These are phyloP conservation scores for Onychomys arenicola DNA, from an alignment of 2,797 vertebrate genomes.

Conservation along the genomic window DNA sequence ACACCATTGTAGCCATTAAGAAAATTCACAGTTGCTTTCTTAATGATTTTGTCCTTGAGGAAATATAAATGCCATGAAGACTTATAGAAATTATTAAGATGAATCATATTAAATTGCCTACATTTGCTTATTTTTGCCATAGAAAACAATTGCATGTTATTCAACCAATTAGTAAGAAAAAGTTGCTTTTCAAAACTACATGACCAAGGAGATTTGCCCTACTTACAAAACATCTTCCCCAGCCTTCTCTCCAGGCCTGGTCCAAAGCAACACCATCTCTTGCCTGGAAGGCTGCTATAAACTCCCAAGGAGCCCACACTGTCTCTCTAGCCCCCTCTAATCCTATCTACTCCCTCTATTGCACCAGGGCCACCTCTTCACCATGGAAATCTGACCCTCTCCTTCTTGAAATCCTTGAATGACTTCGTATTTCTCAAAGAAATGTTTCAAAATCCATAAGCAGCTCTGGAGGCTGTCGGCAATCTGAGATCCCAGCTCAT, in stretches of 20 bases:
- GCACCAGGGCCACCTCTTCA: background rate
- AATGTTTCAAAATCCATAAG: background rate
- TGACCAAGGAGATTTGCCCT: background rate
- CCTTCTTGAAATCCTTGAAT: background rate
- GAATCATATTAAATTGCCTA: background rate
- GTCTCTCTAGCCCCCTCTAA: background rate
- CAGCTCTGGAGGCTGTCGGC: background rate
- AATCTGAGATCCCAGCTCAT: background rate
- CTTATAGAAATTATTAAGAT: background rate
- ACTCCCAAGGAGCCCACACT: background rate
- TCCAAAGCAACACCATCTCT: background rate
- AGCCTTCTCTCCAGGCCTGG: background rate
- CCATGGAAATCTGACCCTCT: background rate
- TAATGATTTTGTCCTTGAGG: background rate
- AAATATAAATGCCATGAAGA: background rate
- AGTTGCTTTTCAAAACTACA: constrained; percentile 8
- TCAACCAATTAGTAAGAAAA: constrained; percentile 40
- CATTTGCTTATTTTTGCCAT: background rate
- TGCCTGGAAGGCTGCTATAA: background rate
- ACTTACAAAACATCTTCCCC: constrained; percentile 12
- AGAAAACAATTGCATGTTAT: background rate
- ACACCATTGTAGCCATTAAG: background rate
- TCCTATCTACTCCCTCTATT: background rate
- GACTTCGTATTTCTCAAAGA: background rate
- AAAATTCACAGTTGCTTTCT: background rate